phyloP scores from a whole-genome alignment of 1,140 invertebrate species.

The Choristoneura fumiferana region DNA sequence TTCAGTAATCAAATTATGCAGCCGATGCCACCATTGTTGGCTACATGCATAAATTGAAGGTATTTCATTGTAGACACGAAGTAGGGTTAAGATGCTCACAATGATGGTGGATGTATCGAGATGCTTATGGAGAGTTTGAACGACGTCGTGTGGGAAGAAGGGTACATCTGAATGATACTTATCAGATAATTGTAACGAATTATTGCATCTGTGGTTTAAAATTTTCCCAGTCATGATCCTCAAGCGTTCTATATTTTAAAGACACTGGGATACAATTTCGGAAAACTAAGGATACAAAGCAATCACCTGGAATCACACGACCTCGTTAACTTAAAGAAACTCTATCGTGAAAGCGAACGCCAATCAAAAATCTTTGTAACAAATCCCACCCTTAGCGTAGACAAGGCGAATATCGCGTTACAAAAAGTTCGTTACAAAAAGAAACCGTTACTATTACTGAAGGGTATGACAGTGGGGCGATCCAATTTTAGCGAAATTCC shows the following conservation, averaged over 20 bases:
- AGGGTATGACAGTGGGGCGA: constrained; percentile 69
- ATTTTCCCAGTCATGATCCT: background rate
- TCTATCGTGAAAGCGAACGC: constrained; percentile 49
- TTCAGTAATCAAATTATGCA: constrained; percentile 76
- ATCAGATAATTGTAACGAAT: constrained; percentile 76
- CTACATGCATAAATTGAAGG: constrained; percentile 71
- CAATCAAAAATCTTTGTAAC: constrained; percentile 47
- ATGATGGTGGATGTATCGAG: constrained; percentile 60
- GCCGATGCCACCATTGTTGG: constrained; percentile 67
- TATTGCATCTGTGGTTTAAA: constrained; percentile 52
- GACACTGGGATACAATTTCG: background rate
- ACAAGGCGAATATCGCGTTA: constrained; percentile 71
- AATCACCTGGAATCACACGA: constrained; percentile 15
- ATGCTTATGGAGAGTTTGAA: constrained; percentile 53
- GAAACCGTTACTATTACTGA: constrained; percentile 73
- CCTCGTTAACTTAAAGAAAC: constrained; percentile 43
- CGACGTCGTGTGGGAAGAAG: constrained; percentile 68
- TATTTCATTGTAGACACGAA: constrained; percentile 55
- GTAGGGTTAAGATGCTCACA: constrained; percentile 55
- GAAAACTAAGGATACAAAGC: constrained; percentile 4
- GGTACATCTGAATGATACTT: constrained; percentile 66
- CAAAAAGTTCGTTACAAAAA: constrained; percentile 74
- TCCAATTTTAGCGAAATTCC: constrained; percentile 66
- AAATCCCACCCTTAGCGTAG: constrained; percentile 66
- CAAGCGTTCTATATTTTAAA: background rate